A percentile compares a stretch with the other conserved stretches of the same genome.
Evolutionary conservation across 2,888 invertebrate species (phyloP).

Genomic region (Marronus borbonicus): DNA sequence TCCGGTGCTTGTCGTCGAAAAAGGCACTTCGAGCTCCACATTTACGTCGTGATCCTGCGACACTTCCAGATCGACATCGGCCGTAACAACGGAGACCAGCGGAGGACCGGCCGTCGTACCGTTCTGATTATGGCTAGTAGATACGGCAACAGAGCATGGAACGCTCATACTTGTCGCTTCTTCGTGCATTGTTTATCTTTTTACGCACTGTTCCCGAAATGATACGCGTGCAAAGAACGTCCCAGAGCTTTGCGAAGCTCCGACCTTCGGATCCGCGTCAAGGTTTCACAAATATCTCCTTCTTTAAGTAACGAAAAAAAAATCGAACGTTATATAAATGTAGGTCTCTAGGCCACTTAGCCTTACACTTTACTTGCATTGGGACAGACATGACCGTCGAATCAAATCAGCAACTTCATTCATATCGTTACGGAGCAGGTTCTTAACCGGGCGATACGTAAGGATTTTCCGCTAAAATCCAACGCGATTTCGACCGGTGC

Average conservation of each 20-base stretch:
- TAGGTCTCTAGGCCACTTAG: conserved; percentile 93
- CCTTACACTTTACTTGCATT: conserved; percentile 86
- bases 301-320: conserved; percentile 71
- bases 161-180: conserved; percentile 80
- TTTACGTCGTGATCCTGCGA: conserved; percentile 73
- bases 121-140: conserved; percentile 72
- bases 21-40: conserved; percentile 77
- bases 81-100: conserved; percentile 68
- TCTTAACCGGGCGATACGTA: conserved; percentile 63
- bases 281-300: conserved; percentile 71
- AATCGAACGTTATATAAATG: conserved; percentile 82
- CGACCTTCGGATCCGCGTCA: conserved; percentile 70
- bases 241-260: conserved; percentile 70
- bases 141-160: conserved; percentile 78
- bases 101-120: conserved; percentile 62
- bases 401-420: conserved; percentile 80
- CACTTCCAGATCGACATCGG: conserved; percentile 71
- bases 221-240: conserved; percentile 69
- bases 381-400: conserved; percentile 81
- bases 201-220: conserved; percentile 68
- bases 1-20: conserved; percentile 75
- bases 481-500: background rate
- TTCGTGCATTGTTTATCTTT: conserved; percentile 77
- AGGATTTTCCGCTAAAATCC: conserved; percentile 8
- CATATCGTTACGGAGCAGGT: conserved; percentile 72